These are phyloP conservation scores for Oceanites oceanicus DNA, from an alignment of 2,113 vertebrate species.

Conservation along the genomic window DNA sequence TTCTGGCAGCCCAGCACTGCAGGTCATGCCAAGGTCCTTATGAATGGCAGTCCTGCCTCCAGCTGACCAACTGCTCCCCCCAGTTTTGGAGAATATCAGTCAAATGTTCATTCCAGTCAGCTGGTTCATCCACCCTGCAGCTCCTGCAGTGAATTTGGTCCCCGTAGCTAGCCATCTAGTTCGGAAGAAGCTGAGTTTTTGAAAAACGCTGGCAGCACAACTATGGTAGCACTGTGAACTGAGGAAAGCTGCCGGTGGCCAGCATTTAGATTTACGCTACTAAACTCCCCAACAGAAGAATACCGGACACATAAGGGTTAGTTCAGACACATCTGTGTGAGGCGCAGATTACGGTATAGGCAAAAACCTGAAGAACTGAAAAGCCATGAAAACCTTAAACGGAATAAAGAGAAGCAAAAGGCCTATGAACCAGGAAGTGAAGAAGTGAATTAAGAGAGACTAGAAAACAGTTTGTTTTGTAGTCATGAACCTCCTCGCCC, in stretches of 20 bases:
- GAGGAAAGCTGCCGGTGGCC: background rate
- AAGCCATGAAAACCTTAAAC: background rate
- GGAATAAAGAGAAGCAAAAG: background rate
- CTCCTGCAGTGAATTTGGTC: background rate
- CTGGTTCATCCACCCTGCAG: background rate
- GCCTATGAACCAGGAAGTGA: background rate
- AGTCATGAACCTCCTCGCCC: background rate
- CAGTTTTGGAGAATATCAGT: background rate
- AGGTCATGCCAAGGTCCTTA: background rate
- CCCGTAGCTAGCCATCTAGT: background rate
- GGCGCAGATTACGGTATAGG: accelerated
- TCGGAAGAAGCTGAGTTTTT: background rate
- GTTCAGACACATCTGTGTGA: accelerated
- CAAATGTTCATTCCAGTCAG: background rate
- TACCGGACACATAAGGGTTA: accelerated
- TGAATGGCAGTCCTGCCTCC: background rate
- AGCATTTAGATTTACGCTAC: background rate
- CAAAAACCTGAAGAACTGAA: background rate
- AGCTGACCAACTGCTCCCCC: background rate
- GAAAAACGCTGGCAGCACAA: background rate
- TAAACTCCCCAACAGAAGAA: background rate
- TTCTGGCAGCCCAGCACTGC: background rate
- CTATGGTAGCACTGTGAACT: background rate
- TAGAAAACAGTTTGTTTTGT: background rate
- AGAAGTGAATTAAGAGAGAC: background rate